Conservation (phyloP, 2,888 invertebrate species). For the Tuberolachnus salignus region DNA sequence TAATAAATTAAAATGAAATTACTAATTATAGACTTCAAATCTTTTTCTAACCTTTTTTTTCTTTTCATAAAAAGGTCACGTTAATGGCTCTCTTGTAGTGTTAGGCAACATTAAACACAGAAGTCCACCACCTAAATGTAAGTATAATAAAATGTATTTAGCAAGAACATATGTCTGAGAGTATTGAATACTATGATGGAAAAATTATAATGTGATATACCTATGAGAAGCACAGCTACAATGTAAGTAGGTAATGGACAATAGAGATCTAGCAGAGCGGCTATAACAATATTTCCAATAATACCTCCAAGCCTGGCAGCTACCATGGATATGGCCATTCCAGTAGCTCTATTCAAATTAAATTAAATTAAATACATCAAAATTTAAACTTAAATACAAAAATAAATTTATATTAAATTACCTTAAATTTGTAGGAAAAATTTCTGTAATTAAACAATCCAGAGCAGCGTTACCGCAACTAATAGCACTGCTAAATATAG, state of each 20-base stretch:
- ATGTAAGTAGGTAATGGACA: slow-evolving; percentile 93
- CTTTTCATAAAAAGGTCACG: slow-evolving; percentile 61
- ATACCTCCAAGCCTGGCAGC: slow-evolving; percentile 89
- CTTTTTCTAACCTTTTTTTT: slow-evolving; percentile 21
- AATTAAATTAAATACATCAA: background rate
- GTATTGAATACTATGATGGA: background rate
- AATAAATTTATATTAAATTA: slow-evolving; percentile 61
- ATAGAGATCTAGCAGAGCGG: slow-evolving; percentile 82
- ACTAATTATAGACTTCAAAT: slow-evolving; percentile 15
- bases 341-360: slow-evolving; percentile 74
- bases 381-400: background rate
- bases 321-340: slow-evolving; percentile 88
- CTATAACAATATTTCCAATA: slow-evolving; percentile 86
- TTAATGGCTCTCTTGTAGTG: slow-evolving; percentile 80
- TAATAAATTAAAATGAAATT: slow-evolving; percentile 32
- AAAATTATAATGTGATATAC: slow-evolving; percentile 60
- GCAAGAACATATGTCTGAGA: background rate
- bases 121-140: slow-evolving; percentile 80
- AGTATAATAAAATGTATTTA: background rate
- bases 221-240: slow-evolving; percentile 81
- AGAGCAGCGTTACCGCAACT: slow-evolving; percentile 88
- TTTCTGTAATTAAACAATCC: slow-evolving; percentile 90
- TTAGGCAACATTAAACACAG: slow-evolving; percentile 88
- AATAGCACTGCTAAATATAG: slow-evolving; percentile 84
- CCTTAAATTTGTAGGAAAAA: slow-evolving; percentile 90